These are phyloP conservation scores for Plumapathes pennacea DNA, from an alignment of 92 coral and sea anemone species.

Conservation along the genomic window DNA sequence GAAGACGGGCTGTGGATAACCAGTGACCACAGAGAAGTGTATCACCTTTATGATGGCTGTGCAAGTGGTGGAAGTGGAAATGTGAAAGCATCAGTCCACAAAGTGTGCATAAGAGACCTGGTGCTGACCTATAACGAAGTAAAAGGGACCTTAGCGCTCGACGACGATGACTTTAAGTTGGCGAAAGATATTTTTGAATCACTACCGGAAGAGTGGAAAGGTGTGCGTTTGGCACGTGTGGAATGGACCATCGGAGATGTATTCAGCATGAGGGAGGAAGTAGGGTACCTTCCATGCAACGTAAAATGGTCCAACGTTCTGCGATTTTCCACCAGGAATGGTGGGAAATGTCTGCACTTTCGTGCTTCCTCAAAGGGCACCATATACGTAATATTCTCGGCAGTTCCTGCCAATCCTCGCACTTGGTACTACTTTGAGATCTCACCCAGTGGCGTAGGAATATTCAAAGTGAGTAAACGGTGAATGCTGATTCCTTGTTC, in stretches of 20 bases:
- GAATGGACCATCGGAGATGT: conserved; percentile 18
- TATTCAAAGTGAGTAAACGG: conserved; percentile 12
- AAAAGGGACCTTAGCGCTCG: conserved; percentile 6
- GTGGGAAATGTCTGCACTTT: conserved; percentile 36
- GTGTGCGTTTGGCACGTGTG: conserved; percentile 4
- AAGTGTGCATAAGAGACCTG: conserved; percentile 20
- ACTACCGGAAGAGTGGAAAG: not conserved
- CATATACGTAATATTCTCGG: conserved; percentile 16
- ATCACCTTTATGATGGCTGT: conserved; percentile 16
- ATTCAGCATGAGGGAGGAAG: not conserved
- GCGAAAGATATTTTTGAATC: conserved; percentile 3
- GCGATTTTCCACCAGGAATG: conserved; percentile 11
- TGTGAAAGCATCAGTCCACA: not conserved
- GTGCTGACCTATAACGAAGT: conserved; percentile 3
- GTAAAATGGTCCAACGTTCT: conserved; percentile 33
- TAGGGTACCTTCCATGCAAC: conserved; percentile 21
- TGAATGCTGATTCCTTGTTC: not conserved
- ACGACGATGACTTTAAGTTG: not conserved
- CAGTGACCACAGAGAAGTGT: not conserved
- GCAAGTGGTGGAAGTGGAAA: conserved; percentile 9
- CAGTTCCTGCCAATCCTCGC: conserved; percentile 6
- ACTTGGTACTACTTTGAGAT: conserved; percentile 39
- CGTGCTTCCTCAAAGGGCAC: conserved; percentile 21
- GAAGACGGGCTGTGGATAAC: conserved; percentile 9
- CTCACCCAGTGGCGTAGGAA: conserved; percentile 1